Percentiles rank a stretch among this genome's conserved stretches.
These are phyloP conservation scores for Ornithorhynchus anatinus DNA, from an alignment of 2,113 vertebrate species.

Conservation along the genomic window DNA sequence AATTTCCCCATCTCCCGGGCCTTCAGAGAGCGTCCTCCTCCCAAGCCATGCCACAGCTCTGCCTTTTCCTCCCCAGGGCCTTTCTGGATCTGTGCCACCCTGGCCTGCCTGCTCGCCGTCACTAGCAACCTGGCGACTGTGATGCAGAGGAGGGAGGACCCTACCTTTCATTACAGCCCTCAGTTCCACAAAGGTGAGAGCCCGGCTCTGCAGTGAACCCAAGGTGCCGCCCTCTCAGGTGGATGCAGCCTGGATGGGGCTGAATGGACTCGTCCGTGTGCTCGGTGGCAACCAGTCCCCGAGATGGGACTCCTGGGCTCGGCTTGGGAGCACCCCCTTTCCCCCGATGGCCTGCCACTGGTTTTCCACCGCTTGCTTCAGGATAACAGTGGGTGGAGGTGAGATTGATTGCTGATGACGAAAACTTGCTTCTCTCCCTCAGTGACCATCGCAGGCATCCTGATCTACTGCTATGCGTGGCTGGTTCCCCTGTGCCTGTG, in stretches of 20 bases:
- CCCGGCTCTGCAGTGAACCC: background rate
- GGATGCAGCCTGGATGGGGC: background rate
- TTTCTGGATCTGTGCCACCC: slow-evolving; percentile 88
- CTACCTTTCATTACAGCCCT: slow-evolving; percentile 77
- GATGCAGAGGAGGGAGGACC: slow-evolving; percentile 60
- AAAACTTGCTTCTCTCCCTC: background rate
- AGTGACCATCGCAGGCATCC: slow-evolving; percentile 80
- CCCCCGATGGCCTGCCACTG: background rate
- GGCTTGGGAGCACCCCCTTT: background rate
- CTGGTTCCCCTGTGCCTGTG: slow-evolving; percentile 81
- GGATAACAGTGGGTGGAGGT: no score
- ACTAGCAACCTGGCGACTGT: slow-evolving; percentile 81
- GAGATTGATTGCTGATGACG: no score
- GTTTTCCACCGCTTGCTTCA: background rate
- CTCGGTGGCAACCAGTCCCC: background rate
- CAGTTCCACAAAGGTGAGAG: slow-evolving; percentile 85
- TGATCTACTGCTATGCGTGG: slow-evolving; percentile 85
- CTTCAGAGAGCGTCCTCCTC: no score
- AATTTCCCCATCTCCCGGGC: background rate
- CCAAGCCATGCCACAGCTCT: background rate
- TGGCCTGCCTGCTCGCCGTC: slow-evolving; percentile 81
- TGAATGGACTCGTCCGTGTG: background rate
- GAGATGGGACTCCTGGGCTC: background rate
- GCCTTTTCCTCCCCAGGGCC: slow-evolving; percentile 68
- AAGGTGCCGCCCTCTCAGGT: background rate